Base-by-base conservation (phyloP, 2,888 invertebrate genomes). In the Macrophya annulata region DNA sequence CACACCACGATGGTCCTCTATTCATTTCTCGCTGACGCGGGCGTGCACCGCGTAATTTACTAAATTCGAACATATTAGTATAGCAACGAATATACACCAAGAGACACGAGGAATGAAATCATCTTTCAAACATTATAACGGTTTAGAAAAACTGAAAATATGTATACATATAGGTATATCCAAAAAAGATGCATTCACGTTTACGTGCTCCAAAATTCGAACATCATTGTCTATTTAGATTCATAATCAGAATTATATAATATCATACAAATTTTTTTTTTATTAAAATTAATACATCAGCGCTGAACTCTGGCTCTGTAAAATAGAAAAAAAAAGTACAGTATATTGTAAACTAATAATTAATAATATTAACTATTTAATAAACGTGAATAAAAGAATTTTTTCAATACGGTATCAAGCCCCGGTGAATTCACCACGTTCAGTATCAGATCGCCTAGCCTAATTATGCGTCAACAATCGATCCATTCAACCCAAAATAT, bases 381-480 rank as follows among this genome's bases (percentile, higher is more conserved):
- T 62, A 25, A 25, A 25, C 62, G 62, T 62, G 12, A 62, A 68
- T 37, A 12, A 68, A 62, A 68, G 31, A 12, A 12, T 68, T 37
- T 68, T 37, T 68, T 68, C 37, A 17, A 17, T 71, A 40, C 15
- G 15, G 6, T 40, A 37, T 37, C 40, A n/a, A 40, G n/a, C 40
- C 17, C 15, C n/a, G n/a, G 0, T 40, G n/a, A 17, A 71, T 71
- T 37, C 40, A 37, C 40, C 9, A 40, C 40, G 45, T 74, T 74
- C 21, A 9, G 72, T 40, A 71, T 31, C 17, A 71, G 45, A 74
- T 45, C n/a, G 45, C 72, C 43, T 74, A 74, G 72, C 72, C 45
- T 74, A 74, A 74, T 74, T 45, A 74, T 74, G 72, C 72, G 43
- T 21, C 43, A 74, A 45, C 45, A 74, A 74, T 74, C 72, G 72